Conservation (phyloP, 1,140 invertebrate species). For the Onthophagus taurus region DNA sequence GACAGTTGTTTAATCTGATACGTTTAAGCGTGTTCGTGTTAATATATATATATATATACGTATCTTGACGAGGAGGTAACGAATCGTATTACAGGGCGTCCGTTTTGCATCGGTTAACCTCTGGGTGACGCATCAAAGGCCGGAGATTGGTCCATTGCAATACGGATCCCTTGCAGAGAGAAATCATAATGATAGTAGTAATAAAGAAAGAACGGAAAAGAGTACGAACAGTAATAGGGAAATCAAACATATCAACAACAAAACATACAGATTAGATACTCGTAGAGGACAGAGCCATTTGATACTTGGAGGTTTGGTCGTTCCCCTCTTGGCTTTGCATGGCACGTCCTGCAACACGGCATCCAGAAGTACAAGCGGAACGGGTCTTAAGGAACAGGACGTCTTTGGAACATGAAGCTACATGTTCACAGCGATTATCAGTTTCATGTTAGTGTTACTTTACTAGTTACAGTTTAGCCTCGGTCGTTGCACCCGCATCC, state of each 20-base stretch:
- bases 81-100: constrained; percentile 30
- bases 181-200: constrained; percentile 22
- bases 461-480: constrained; percentile 14
- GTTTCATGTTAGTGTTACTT: constrained; percentile 15
- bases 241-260: constrained; percentile 36
- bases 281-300: constrained; percentile 40
- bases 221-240: constrained; percentile 32
- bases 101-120: too few species aligned
- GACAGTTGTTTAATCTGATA: neutral
- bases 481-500: constrained; percentile 2
- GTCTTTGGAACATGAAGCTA: constrained; percentile 14
- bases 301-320: constrained; percentile 44
- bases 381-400: constrained; percentile 9
- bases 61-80: constrained; percentile 34
- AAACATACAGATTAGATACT: constrained; percentile 35
- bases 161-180: too few species aligned
- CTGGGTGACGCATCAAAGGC: too few species aligned
- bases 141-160: too few species aligned
- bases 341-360: constrained; percentile 21
- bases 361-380: constrained; percentile 16
- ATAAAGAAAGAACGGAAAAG: constrained; percentile 27
- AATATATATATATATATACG: constrained; percentile 3
- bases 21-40: constrained; percentile 11
- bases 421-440: constrained; percentile 18
- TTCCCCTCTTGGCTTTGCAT: constrained; percentile 7